Base-by-base conservation (phyloP, 35 echinoderm and acorn worm species). In the Amphiura filiformis region DNA sequence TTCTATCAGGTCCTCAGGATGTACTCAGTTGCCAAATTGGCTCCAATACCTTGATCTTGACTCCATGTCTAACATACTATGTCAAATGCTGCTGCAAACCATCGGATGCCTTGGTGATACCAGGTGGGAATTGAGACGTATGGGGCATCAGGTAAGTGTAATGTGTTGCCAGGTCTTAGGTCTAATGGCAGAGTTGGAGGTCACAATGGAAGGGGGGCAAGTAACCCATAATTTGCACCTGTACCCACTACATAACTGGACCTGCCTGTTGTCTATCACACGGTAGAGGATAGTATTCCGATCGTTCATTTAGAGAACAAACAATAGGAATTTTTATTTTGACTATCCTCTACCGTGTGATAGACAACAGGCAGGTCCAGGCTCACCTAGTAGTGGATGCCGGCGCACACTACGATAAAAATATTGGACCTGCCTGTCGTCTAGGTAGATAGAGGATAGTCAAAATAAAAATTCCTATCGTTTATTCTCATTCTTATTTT, bases 101-200 rank as follows among this genome's bases (percentile, higher is more conserved):
- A 90, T 97, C 70, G 87, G 89, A 31, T 97, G 92, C 56, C 87
- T 94, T 40, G 95, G 79, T 5, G 88, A 89, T 87, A 83, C 80
- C 13, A 64, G 92, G 34, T 97, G 95, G 95, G 95, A 97, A 75
- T 79, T 97, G 3, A 84, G 95, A 39, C 78, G 95, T 37, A 97
- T 97, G 95, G 89, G 92, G 38, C 92, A 97, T 32, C 95, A 97
- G 89, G 95, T 97, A 75, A 22, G 49, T n/a, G n/a, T n/a, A 42
- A 0, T 0, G 31, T 31, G 4, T 52, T 52, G 44, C 7, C 7
- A 11, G 20, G 20, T 52, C 44, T 11, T 52, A 52, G 44, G 20
- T 52, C n/a, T 52, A 52, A 52, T 52, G 20, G 7, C 44, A 11
- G 44, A 52, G 44, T 52, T 20, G 7, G 7, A 20, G 7, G 7